Evolutionary conservation across 1,140 invertebrate genomes (phyloP).

Genomic region (Cydia pomonella): DNA sequence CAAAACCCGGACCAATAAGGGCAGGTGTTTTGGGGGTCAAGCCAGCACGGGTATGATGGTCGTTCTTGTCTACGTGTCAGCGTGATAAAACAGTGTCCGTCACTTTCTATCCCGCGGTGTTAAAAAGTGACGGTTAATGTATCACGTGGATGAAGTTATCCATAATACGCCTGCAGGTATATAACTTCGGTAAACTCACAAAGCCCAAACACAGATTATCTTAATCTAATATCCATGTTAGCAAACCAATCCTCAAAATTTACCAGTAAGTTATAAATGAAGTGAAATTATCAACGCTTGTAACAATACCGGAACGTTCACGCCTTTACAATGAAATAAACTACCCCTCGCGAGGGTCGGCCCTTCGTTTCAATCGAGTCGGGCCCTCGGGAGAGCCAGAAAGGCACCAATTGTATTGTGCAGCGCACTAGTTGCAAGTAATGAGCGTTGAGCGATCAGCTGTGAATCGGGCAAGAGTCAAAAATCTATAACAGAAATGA

Average conservation of each 20-base stretch:
- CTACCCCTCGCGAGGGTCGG: conserved; percentile 26
- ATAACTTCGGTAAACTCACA: no score
- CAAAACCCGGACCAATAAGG: no score
- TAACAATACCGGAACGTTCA: conserved; percentile 29
- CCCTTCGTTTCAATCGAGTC: conserved; percentile 29
- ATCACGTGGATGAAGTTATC: no score
- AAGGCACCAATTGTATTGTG: conserved; percentile 30
- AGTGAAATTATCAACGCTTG: conserved; percentile 24
- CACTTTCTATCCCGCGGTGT: no score
- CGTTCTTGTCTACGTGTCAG: no score
- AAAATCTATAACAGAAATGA: no score
- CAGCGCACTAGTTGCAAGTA: conserved; percentile 1
- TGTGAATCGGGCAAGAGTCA: not conserved
- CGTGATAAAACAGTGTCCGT: no score
- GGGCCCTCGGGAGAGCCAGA: conserved; percentile 20
- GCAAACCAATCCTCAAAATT: not conserved
- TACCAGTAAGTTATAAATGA: conserved; percentile 2
- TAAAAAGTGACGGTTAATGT: no score
- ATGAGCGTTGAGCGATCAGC: not conserved
- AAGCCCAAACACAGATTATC: not conserved
- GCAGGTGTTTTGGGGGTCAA: no score
- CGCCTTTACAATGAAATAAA: conserved; percentile 33
- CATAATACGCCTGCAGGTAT: no score
- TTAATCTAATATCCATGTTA: not conserved
- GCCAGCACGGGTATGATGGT: no score